Base-by-base conservation (phyloP, 2,888 invertebrate genomes). In the Leucania comma region DNA sequence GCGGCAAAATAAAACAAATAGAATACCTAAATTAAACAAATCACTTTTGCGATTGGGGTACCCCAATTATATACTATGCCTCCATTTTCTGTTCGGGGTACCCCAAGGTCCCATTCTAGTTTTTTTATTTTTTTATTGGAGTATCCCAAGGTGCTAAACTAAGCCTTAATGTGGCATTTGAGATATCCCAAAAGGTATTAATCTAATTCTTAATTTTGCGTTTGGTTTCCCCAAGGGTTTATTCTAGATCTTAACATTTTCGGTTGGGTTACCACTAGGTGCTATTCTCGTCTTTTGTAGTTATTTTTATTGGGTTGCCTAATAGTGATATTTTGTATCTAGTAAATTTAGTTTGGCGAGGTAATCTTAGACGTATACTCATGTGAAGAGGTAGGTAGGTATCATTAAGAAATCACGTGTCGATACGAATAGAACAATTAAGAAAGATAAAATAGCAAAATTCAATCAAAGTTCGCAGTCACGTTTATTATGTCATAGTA, bases 401-500 rank as follows among this genome's bases (percentile, higher is more conserved):
- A 20, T 14, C 26, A 68, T 38, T 3, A 14, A 42, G 53, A 22
- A 70, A 26, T 24, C 42, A 53, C 71, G 24, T 32, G 42, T 24
- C 0, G 17, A 12, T 10, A 17, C 1, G n/a, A 29, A 50, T 50
- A 4, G 35, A n/a, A 35, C 9, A 66, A 68, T 68, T 48, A 26
- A 35, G n/a, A 2, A 14, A 5, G 26, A 35, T 68, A 48, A n/a
- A 50, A 14, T 6, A 38, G 6, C 2, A 29, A 68, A 69, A 53
- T 20, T 38, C 12, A 26, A n/a, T 38, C 14, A 5, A 20, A 29
- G 38, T 14, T 51, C 14, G 20, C 3, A 42, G 22, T 24, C 68
- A 70, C 57, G n/a, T 71, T 26, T 57, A 57, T 22, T 53, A 48
- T 22, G n/a, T 64, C 22, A 56, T 61, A 73, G 24, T 53, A 73